Base-by-base conservation (phyloP, 2,888 invertebrate genomes). In the Pseudococcus jackbeardsleyi region DNA sequence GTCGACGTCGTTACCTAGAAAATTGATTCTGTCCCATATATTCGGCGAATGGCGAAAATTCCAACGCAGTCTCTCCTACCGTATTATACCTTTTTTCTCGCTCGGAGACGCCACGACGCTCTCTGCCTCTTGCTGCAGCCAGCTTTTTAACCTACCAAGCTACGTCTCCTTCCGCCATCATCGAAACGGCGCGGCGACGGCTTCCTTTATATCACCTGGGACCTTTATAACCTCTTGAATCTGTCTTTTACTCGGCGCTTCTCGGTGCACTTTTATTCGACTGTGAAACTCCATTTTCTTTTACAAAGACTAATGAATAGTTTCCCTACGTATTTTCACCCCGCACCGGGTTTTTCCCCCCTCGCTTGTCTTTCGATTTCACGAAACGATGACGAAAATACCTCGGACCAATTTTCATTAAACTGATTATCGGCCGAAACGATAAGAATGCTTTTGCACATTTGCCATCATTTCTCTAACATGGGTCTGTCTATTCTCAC, bases 1-100 rank as follows among this genome's bases (percentile, higher is more conserved):
- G 82, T 88, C 88, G 88, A 59, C 82, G 88, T 88, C 82, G 88
- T 82, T 82, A 88, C 54, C 82, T 88, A 88, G 88, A 82, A 82
- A 86, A 86, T 86, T 86, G 86, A 86, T 86, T 86, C 86, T 86
- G 86, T 72, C 86, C 86, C 86, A 86, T 86, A 48, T 84, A 50
- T 59, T 39, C 22, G 85, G 33, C 33, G 59, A 39, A 59, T 12
- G 85, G 33, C 33, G 59, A 39, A 59, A 84, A 85, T 85, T 85
- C 85, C 85, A 59, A 85, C 48, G 85, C 17, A 48, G 42, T 39
- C 79, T 79, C 26, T 3, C 1, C 26, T 33, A 33, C 26, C 79
- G 79, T 79, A 59, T 59, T 59, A 59, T 59, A 59, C 19, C 19
- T 19, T 19, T 59, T 59, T 19, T 19, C 3, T 33, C 26, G 26